phyloP scores from a whole-genome alignment of 2,888 invertebrate genomes.

The Caenorhabditis japonica region DNA sequence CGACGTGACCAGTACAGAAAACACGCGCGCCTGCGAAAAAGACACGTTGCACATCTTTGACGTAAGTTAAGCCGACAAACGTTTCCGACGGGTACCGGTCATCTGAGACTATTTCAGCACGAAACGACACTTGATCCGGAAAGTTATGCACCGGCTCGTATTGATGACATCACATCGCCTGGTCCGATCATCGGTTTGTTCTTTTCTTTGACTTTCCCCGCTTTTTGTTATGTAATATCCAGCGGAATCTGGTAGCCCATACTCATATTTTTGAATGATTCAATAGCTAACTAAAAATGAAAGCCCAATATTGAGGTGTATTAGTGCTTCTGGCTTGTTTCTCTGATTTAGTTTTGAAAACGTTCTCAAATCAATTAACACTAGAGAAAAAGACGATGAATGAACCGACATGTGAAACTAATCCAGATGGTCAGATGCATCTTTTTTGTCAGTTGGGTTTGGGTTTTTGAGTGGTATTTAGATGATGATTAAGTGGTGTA shows the following conservation, averaged over 20 bases:
- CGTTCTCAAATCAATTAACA: slow-evolving; percentile 49
- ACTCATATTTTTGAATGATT: too few species aligned
- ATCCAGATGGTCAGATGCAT: slow-evolving; percentile 45
- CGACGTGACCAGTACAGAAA: slow-evolving; percentile 56
- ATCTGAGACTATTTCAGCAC: slow-evolving; percentile 65
- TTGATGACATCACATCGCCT: slow-evolving; percentile 62
- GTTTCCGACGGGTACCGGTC: neutral
- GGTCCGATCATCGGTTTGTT: slow-evolving; percentile 63
- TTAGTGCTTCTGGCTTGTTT: neutral
- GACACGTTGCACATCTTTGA: slow-evolving; percentile 66
- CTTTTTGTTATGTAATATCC: slow-evolving; percentile 24
- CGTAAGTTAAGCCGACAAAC: slow-evolving; percentile 39
- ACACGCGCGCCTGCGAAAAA: slow-evolving; percentile 49
- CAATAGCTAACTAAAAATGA: too few species aligned
- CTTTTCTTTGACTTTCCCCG: slow-evolving; percentile 1
- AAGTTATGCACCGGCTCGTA: slow-evolving; percentile 51
- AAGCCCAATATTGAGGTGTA: slow-evolving; percentile 12
- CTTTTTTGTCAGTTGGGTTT: slow-evolving; percentile 31
- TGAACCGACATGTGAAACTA: slow-evolving; percentile 16
- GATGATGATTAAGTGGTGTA: slow-evolving; percentile 54
- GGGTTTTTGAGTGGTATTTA: slow-evolving; percentile 31
- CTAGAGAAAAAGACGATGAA: slow-evolving; percentile 1
- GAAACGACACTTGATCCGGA: slow-evolving; percentile 61
- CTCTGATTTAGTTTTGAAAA: neutral
- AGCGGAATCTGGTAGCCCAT: too few species aligned